Base-by-base conservation (phyloP, 2,113 vertebrate species). In the Mohoua ochrocephala region DNA sequence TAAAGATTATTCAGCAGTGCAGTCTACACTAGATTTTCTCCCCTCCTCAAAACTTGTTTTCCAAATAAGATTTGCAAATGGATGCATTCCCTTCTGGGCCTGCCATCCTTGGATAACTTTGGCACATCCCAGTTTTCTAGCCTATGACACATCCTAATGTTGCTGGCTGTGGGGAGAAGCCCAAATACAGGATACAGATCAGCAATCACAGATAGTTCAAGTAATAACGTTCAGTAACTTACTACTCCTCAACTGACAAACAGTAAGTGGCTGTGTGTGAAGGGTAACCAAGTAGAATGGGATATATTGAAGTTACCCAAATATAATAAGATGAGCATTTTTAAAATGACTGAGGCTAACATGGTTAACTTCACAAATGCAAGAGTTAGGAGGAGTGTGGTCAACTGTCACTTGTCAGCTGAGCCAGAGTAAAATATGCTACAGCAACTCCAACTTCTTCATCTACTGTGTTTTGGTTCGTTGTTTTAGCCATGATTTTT, bases 221-320 rank as follows among this genome's bases (percentile, higher is more conserved):
- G 24, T 73, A 47, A 23, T 64, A 16, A 54, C 35, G 44, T 39
- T 84, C 30, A 59, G 2, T 77, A 45, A n/a, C 15, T 78, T 89
- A 9, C 5, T 42, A 0, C 10, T 89, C 15, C 9, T 31, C 41
- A 57, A 0, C 3, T 74, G 44, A 10, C 14, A 4, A 24, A 19
- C 22, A 61, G 37, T 22, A 10, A 44, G 7, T 44, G 23, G 13
- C 39, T 80, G 47, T 54, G 15, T 52, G 50, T 53, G 39, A 65
- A 53, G n/a, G 11, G 37, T 74, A 49, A 31, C 21, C 27, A 44
- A 23, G 19, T 6, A 12, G 14, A 73, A 21, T 44, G 45, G 11
- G 60, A 33, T 57, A 15, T 19, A 19, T 53, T 8, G 41, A 57
- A 31, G 13, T 41, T 81, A 57, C 42, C 11, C 23, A 47, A 13